phyloP scores from a whole-genome alignment of 1,140 invertebrate species.

The Dreissena rostriformis region DNA sequence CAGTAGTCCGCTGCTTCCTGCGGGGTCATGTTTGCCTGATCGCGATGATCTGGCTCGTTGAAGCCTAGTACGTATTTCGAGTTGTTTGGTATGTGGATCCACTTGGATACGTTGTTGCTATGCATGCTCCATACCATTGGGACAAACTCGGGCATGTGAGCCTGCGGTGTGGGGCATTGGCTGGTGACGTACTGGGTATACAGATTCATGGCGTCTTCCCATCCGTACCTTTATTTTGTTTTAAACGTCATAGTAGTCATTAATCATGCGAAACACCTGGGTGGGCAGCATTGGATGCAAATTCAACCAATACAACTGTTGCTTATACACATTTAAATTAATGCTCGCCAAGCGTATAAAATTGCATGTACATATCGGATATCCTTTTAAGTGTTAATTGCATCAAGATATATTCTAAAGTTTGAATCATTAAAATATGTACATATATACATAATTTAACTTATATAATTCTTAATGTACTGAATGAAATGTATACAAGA shows the following conservation, averaged over 20 bases:
- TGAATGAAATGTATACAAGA: background rate
- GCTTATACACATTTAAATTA: background rate
- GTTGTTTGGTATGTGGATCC: background rate
- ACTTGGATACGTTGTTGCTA: background rate
- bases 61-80: slow-evolving; percentile 1
- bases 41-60: background rate
- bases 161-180: background rate
- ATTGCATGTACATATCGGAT: too few species aligned
- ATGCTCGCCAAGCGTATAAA: background rate
- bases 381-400: background rate
- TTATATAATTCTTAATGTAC: background rate
- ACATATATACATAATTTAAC: background rate
- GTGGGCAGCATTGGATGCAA: background rate
- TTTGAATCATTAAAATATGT: background rate
- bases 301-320: background rate
- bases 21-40: background rate
- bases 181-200: background rate
- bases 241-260: background rate
- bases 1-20: background rate
- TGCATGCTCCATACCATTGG: background rate
- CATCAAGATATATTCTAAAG: background rate
- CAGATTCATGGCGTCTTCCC: background rate
- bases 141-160: background rate
- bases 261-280: background rate
- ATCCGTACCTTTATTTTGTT: background rate